A percentile compares a stretch with the other conserved stretches of the same genome.
phyloP scores from a whole-genome alignment of 2,888 invertebrate genomes.

The Chloromyia formosa region DNA sequence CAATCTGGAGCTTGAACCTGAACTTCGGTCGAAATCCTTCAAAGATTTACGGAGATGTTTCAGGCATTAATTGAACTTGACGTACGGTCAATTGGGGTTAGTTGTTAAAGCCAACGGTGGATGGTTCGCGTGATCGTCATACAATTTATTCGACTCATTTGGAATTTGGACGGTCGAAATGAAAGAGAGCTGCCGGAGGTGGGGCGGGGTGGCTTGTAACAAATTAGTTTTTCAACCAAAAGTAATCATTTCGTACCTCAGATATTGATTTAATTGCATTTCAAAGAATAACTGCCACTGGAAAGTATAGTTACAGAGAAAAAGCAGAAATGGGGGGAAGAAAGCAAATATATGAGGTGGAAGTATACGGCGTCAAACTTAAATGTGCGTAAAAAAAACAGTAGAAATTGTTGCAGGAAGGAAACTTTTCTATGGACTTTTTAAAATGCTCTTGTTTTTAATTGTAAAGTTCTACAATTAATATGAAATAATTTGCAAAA shows the following conservation, averaged over 20 bases:
- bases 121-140: constrained; percentile 25
- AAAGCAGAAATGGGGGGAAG: too few species aligned
- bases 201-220: not conserved
- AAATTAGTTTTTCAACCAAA: not conserved
- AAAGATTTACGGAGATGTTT: constrained; percentile 34
- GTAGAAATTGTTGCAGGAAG: too few species aligned
- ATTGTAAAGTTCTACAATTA: too few species aligned
- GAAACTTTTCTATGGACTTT: too few species aligned
- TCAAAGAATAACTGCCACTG: not conserved
- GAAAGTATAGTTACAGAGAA: not conserved
- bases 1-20: constrained; percentile 10
- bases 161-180: not conserved
- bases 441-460: too few species aligned
- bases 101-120: constrained; percentile 14
- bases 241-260: not conserved
- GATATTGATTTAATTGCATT: not conserved
- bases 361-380: too few species aligned
- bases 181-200: not conserved
- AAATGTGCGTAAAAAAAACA: too few species aligned
- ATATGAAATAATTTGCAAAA: too few species aligned
- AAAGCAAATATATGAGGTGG: too few species aligned
- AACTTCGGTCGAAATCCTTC: constrained; percentile 8
- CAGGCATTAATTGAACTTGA: constrained; percentile 41
- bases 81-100: constrained; percentile 44
- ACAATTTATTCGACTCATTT: constrained; percentile 14